phyloP scores from a whole-genome alignment of 1,140 invertebrate genomes.

The Bilobella aurantiaca region DNA sequence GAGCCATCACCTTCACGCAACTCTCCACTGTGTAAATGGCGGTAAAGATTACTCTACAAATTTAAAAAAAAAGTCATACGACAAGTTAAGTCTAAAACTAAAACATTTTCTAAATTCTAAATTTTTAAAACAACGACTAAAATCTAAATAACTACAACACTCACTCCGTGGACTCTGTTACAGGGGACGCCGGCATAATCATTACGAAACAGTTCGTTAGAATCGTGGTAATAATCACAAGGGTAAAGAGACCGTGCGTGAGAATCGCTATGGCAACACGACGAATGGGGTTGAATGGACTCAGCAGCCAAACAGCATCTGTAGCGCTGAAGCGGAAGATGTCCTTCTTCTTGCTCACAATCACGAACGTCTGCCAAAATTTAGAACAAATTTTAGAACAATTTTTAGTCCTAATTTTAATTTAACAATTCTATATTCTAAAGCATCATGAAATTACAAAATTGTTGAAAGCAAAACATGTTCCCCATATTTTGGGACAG shows the following conservation, averaged over 20 bases:
- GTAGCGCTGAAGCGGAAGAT: constrained; percentile 97
- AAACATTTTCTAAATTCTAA: constrained; percentile 1
- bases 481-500: too few species aligned
- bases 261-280: constrained; percentile 93
- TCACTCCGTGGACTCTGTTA: constrained; percentile 89
- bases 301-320: constrained; percentile 85
- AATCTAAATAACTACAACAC: constrained; percentile 8
- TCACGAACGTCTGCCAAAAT: constrained; percentile 84
- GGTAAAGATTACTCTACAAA: constrained; percentile 90
- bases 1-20: constrained; percentile 94
- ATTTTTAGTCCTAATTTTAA: too few species aligned
- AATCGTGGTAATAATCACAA: constrained; percentile 96
- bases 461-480: too few species aligned
- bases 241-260: constrained; percentile 93
- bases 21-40: constrained; percentile 99
- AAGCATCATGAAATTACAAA: too few species aligned
- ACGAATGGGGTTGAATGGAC: constrained; percentile 94
- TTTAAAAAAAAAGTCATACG: neutral
- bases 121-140: neutral
- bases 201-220: constrained; percentile 95
- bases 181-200: constrained; percentile 86
- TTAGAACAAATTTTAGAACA: too few species aligned
- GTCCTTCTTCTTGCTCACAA: constrained; percentile 95
- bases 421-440: too few species aligned
- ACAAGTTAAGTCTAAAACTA: constrained; percentile 9